phyloP scores from a whole-genome alignment of 2,113 vertebrate genomes.

The Peromyscus leucopus region DNA sequence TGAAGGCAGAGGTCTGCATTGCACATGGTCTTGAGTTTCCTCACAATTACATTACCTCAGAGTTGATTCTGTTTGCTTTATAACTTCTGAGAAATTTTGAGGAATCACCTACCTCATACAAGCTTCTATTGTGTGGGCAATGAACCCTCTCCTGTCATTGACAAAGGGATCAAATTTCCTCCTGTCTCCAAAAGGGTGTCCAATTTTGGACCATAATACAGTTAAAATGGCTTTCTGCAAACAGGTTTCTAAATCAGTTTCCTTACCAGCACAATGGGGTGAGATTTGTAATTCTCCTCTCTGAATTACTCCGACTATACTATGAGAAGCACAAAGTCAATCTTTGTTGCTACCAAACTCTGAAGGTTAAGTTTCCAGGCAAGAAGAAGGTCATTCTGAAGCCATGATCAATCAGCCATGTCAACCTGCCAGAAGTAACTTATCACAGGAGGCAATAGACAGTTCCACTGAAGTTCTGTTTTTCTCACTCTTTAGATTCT shows the following conservation, averaged over 20 bases:
- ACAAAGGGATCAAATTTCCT: conserved; percentile 81
- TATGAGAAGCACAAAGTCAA: conserved; percentile 80
- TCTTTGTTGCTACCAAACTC: conserved; percentile 80
- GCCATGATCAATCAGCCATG: conserved; percentile 75
- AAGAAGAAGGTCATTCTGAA: conserved; percentile 71
- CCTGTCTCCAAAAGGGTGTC: conserved; percentile 64
- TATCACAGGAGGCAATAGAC: conserved; percentile 2
- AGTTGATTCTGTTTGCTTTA: conserved; percentile 77
- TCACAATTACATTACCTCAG: conserved; percentile 65
- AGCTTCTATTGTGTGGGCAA: conserved; percentile 64
- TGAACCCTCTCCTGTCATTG: conserved; percentile 75
- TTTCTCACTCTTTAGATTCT: conserved; percentile 43
- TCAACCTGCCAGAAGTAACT: conserved; percentile 85
- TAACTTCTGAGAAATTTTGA: conserved; percentile 74
- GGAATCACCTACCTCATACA: conserved; percentile 72
- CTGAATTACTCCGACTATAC: conserved; percentile 80
- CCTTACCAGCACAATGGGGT: conserved; percentile 67
- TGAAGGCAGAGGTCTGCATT: conserved; percentile 37
- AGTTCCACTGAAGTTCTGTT: conserved; percentile 57
- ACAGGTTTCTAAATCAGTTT: conserved; percentile 82
- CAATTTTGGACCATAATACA: conserved; percentile 75
- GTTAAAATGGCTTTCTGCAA: conserved; percentile 77
- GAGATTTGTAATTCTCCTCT: conserved; percentile 73
- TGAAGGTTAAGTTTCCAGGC: conserved; percentile 84
- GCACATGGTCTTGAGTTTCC: conserved; percentile 46